Conservation (phyloP, 2,797 vertebrate genomes). For the Sebastes oblongus region DNA sequence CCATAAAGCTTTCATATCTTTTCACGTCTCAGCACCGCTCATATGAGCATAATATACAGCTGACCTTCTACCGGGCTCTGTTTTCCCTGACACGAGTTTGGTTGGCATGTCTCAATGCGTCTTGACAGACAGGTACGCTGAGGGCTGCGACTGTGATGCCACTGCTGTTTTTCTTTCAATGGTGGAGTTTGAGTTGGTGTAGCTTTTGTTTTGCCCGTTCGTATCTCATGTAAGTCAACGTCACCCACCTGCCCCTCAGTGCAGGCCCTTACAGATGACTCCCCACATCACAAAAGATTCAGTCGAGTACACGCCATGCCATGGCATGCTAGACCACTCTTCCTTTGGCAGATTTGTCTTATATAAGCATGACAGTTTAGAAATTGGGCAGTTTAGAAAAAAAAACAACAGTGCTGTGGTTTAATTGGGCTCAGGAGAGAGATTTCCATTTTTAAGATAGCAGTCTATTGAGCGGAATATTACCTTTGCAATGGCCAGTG, state of each 20-base stretch:
- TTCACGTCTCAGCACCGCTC: constrained; percentile 38
- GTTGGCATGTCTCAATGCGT: constrained; percentile 54
- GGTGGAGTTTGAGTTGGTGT: constrained; percentile 20
- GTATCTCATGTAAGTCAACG: constrained; percentile 60
- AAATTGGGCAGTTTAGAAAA: background rate
- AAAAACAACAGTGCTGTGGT: background rate
- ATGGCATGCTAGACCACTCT: constrained; percentile 15
- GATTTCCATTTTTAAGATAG: constrained; percentile 16
- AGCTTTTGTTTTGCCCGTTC: constrained; percentile 57
- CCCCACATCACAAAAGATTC: constrained; percentile 36
- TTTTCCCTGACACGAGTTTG: constrained; percentile 44
- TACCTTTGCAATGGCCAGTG: background rate
- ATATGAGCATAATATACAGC: constrained; percentile 41
- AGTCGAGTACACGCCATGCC: constrained; percentile 1
- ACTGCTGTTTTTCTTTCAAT: constrained; percentile 35
- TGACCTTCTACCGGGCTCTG: constrained; percentile 58
- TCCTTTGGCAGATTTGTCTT: constrained; percentile 22
- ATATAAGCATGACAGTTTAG: constrained; percentile 14
- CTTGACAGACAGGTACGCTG: constrained; percentile 64
- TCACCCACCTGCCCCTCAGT: constrained; percentile 37
- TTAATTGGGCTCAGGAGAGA: constrained; percentile 28
- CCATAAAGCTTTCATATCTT: constrained; percentile 41
- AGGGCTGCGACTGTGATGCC: constrained; percentile 40
- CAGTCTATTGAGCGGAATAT: background rate
- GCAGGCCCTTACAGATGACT: constrained; percentile 23